Conservation (phyloP, 2,797 vertebrate species). For the Pangasius larnaudii region DNA sequence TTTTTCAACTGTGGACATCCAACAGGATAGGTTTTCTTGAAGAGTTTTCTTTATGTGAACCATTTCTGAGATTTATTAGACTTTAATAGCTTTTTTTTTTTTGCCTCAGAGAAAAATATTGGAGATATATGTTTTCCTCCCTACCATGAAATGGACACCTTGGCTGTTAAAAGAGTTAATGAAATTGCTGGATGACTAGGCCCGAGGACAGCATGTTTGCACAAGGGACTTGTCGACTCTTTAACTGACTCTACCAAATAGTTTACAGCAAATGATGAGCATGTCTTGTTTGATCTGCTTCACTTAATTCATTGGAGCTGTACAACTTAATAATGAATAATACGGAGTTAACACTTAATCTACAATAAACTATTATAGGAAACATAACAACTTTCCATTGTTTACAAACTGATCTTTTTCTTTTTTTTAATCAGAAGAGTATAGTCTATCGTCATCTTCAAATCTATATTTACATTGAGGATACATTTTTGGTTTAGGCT, state of each 20-base stretch:
- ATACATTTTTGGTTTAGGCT: background rate
- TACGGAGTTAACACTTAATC: background rate
- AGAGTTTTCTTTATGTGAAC: background rate
- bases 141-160: background rate
- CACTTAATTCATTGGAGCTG: background rate
- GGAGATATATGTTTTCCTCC: background rate
- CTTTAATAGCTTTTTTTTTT: background rate
- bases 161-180: background rate
- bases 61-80: slow-evolving; percentile 23
- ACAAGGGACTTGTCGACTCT: background rate
- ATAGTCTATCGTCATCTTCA: background rate
- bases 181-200: background rate
- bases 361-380: background rate
- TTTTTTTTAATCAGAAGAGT: background rate
- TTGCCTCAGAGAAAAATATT: background rate
- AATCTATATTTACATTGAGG: background rate
- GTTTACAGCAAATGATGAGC: background rate
- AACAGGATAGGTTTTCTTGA: background rate
- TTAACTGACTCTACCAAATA: background rate
- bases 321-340: background rate
- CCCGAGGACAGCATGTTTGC: background rate
- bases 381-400: background rate
- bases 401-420: background rate
- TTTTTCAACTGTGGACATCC: background rate
- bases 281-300: background rate